Evolutionary conservation across 2,113 vertebrate genomes (phyloP).

Genomic region (Rostratula benghalensis): DNA sequence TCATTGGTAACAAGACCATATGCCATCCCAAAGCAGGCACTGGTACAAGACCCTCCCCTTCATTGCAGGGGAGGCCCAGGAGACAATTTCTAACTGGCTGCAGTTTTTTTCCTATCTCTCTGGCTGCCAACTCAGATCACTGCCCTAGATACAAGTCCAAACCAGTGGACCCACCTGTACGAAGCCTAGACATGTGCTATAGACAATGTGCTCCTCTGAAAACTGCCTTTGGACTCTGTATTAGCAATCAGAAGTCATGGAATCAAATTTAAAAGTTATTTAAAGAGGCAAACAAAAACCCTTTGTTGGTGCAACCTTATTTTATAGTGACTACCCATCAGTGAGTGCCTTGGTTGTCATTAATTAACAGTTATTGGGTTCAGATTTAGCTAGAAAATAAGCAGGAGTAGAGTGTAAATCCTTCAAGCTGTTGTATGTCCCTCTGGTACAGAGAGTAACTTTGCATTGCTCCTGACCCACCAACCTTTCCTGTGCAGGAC

Average conservation of each 20-base stretch:
- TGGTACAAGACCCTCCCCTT: neutral
- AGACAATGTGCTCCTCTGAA: neutral
- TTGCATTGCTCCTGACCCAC: neutral
- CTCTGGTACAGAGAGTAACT: neutral
- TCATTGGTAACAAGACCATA: rapidly evolving
- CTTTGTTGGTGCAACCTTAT: neutral
- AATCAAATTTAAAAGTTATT: neutral
- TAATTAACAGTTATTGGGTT: neutral
- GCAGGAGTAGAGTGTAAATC: neutral
- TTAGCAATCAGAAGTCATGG: neutral
- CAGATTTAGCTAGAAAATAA: neutral
- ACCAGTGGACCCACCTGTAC: neutral
- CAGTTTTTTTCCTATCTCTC: neutral
- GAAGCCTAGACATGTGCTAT: neutral
- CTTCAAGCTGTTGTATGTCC: neutral
- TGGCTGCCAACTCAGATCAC: neutral
- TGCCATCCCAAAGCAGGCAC: rapidly evolving
- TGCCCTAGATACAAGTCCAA: neutral
- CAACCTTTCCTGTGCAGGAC: neutral
- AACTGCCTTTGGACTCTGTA: neutral
- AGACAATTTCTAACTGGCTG: neutral
- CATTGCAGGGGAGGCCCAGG: neutral
- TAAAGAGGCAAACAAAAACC: neutral
- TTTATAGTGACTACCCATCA: neutral
- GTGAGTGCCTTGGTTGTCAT: rapidly evolving